Percentiles rank a stretch among this genome's conserved stretches.
These are phyloP conservation scores for Tricholauxania praeusta DNA, from an alignment of 2,888 invertebrate genomes.

Conservation along the genomic window DNA sequence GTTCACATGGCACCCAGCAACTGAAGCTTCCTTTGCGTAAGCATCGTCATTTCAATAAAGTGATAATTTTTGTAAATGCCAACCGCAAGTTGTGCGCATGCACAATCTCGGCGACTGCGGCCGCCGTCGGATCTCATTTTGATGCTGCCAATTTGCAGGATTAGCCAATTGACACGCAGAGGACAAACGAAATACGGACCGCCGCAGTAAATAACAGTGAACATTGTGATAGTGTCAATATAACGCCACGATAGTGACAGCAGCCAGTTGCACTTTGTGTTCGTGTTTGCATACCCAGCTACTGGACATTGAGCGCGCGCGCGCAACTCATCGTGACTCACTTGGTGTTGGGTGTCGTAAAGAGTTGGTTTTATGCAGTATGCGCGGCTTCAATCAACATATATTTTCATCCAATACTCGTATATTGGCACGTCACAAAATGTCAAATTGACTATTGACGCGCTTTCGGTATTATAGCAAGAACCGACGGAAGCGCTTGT, in stretches of 20 bases:
- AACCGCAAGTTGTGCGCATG: slow-evolving; percentile 47
- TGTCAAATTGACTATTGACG: slow-evolving; percentile 16
- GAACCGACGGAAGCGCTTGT: neutral
- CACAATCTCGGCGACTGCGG: slow-evolving; percentile 43
- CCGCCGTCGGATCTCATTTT: slow-evolving; percentile 26
- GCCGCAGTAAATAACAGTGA: slow-evolving; percentile 6
- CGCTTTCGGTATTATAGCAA: slow-evolving; percentile 14
- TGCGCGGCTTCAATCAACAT: neutral
- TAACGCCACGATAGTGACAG: slow-evolving; percentile 19
- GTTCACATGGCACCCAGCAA: neutral
- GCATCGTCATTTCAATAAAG: slow-evolving; percentile 62
- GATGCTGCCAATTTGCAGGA: slow-evolving; percentile 43
- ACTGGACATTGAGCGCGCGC: neutral
- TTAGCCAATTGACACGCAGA: slow-evolving; percentile 40
- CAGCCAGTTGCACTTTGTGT: neutral
- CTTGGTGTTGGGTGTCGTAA: neutral
- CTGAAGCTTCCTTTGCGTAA: slow-evolving; percentile 47
- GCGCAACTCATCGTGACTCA: slow-evolving; percentile 20
- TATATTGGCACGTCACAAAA: slow-evolving; percentile 29
- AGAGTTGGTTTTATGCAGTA: neutral
- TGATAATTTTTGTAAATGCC: slow-evolving; percentile 59
- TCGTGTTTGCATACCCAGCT: neutral
- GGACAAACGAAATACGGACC: slow-evolving; percentile 21
- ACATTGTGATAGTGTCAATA: slow-evolving; percentile 30
- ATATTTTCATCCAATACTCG: slow-evolving; percentile 22